A percentile compares a stretch with the other conserved stretches of the same genome.
These are phyloP conservation scores for Synergus gifuensis DNA, from an alignment of 2,888 invertebrate species.

Conservation along the genomic window DNA sequence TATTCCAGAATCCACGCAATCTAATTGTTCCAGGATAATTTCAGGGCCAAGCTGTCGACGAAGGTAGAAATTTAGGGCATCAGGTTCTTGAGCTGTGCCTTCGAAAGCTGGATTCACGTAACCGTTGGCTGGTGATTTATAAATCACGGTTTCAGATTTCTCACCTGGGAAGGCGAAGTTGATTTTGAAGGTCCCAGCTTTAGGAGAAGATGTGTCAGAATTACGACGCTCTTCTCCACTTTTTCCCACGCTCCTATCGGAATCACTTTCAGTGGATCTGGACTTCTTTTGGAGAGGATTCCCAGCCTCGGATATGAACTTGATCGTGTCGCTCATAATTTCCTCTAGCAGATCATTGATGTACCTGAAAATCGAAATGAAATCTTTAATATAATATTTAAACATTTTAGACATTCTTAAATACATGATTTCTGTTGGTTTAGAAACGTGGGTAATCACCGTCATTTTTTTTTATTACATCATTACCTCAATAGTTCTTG, in stretches of 20 bases:
- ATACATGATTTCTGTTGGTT: neutral
- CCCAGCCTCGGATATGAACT: constrained; percentile 65
- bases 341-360: constrained; percentile 74
- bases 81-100: constrained; percentile 69
- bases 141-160: constrained; percentile 26
- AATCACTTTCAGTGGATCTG: constrained; percentile 14
- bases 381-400: neutral
- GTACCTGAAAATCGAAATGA: constrained; percentile 52
- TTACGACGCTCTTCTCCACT: neutral
- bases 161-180: constrained; percentile 34
- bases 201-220: constrained; percentile 30
- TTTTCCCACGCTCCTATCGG: constrained; percentile 12
- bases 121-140: constrained; percentile 53
- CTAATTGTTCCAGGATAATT: constrained; percentile 63
- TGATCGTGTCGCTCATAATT: constrained; percentile 72
- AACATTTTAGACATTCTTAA: neutral
- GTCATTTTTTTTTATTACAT: neutral
- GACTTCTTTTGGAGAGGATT: constrained; percentile 44
- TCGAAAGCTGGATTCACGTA: constrained; percentile 71
- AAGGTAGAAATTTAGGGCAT: constrained; percentile 68
- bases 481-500: neutral
- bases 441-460: neutral
- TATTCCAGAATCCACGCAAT: constrained; percentile 74
- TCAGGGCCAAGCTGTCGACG: constrained; percentile 36
- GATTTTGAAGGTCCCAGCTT: constrained; percentile 42